These are phyloP conservation scores for Erpornis zantholeuca DNA, from an alignment of 2,113 vertebrate genomes.

Conservation along the genomic window DNA sequence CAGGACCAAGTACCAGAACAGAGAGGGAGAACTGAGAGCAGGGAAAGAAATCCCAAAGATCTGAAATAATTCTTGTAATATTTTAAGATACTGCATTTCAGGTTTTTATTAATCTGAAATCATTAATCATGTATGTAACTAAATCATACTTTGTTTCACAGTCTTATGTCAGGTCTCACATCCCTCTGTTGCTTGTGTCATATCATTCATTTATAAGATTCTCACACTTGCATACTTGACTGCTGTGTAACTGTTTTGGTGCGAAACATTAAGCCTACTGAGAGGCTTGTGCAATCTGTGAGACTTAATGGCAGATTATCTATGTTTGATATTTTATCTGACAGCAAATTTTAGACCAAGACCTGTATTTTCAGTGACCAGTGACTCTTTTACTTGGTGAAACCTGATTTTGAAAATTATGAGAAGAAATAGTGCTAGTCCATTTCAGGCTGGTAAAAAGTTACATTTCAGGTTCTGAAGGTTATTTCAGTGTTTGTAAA, in stretches of 20 bases:
- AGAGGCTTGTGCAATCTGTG: neutral
- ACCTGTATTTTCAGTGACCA: neutral
- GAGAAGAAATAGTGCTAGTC: neutral
- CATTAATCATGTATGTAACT: accelerated
- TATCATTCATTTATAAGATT: neutral
- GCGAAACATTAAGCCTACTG: neutral
- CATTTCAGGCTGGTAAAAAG: neutral
- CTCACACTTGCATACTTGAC: neutral
- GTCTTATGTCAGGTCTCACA: neutral
- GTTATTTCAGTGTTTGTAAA: neutral
- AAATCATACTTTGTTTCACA: neutral
- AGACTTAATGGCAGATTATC: neutral
- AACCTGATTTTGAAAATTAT: neutral
- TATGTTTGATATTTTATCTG: neutral
- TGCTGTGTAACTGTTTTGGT: neutral
- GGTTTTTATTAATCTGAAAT: neutral
- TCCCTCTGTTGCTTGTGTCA: neutral
- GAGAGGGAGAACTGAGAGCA: neutral
- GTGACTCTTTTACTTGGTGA: neutral
- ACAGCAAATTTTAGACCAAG: neutral
- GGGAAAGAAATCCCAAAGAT: neutral
- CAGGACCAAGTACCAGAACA: neutral
- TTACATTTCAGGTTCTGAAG: neutral
- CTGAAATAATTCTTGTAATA: neutral
- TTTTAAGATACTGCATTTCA: neutral